A percentile compares a stretch with the other conserved stretches of the same genome.
These are phyloP conservation scores for Chloropsis hardwickii DNA, from an alignment of 2,113 vertebrate genomes.

Conservation along the genomic window DNA sequence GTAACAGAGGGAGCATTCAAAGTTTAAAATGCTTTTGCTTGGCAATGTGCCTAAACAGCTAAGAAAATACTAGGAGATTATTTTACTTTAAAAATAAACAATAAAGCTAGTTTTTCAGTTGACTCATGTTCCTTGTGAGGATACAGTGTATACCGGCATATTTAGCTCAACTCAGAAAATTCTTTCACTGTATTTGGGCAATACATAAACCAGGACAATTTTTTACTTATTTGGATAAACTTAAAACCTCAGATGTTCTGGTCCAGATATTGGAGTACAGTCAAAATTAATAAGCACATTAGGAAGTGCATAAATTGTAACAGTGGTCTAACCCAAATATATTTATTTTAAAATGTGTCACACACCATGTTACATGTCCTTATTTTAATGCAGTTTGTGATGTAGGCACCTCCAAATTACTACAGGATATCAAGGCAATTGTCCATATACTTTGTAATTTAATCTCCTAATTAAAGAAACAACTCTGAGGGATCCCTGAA, in stretches of 20 bases:
- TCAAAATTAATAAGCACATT: neutral
- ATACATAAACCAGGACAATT: neutral
- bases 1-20: neutral
- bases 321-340: neutral
- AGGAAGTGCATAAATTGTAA: neutral
- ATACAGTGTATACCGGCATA: neutral
- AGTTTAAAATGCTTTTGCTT: neutral
- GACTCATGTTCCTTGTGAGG: neutral
- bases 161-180: neutral
- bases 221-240: neutral
- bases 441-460: neutral
- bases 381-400: neutral
- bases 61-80: neutral
- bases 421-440: neutral
- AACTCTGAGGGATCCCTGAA: neutral
- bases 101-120: neutral
- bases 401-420: neutral
- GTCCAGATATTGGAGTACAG: neutral
- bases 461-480: neutral
- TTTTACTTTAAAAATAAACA: neutral
- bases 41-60: neutral
- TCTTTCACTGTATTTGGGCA: conserved; percentile 32
- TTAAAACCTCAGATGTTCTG: neutral
- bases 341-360: neutral
- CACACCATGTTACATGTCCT: neutral